Percentiles rank a stretch among this genome's conserved stretches.
Evolutionary conservation across 2,113 vertebrate genomes (phyloP).

Genomic region (Tapirus terrestris): DNA sequence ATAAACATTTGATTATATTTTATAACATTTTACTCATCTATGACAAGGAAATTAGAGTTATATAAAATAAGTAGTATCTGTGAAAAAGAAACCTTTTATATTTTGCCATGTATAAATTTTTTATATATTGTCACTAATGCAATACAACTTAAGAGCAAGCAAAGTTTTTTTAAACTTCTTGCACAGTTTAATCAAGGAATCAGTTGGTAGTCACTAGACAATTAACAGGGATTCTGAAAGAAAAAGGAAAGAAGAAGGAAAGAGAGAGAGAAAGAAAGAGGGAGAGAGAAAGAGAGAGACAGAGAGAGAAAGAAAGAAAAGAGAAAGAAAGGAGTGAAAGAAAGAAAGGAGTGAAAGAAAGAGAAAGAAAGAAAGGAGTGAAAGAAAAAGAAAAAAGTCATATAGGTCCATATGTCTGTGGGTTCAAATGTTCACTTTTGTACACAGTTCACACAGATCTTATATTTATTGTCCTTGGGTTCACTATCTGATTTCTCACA

Average conservation of each 20-base stretch:
- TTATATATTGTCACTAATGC: neutral
- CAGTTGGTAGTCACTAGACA: neutral
- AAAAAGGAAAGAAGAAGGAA: neutral
- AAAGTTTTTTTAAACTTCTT: neutral
- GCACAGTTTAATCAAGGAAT: neutral
- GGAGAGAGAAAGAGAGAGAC: too few relatives aligned
- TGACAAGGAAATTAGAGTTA: neutral
- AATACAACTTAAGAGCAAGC: neutral
- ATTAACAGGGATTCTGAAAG: neutral
- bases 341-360: neutral
- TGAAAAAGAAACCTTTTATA: neutral
- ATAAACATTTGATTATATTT: neutral
- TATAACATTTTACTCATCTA: neutral
- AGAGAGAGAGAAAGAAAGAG: too few relatives aligned
- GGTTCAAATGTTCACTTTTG: slow-evolving; percentile 31
- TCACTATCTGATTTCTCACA: neutral
- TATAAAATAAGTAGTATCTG: neutral
- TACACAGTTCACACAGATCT: slow-evolving; percentile 7
- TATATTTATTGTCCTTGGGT: neutral
- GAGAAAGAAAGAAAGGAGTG: neutral
- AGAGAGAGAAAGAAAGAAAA: neutral
- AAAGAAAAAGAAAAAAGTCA: neutral
- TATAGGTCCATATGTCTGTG: neutral
- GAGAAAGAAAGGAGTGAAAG: neutral
- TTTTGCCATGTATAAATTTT: neutral